phyloP scores from a whole-genome alignment of 2,113 vertebrate species.

The Oceanites oceanicus region DNA sequence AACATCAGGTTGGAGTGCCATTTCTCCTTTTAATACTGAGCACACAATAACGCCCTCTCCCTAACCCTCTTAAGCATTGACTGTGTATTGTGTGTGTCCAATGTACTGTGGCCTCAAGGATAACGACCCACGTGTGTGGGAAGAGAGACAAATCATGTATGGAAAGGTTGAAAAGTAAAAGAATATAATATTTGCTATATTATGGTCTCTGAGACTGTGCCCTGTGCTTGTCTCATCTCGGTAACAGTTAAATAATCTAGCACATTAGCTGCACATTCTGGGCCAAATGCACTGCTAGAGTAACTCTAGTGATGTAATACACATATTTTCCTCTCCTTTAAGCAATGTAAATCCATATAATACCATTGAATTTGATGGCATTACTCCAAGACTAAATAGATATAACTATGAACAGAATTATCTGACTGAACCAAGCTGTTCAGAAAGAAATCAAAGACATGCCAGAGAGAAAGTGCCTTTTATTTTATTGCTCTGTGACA shows the following conservation, averaged over 20 bases:
- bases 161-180: background rate
- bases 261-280: background rate
- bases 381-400: slow-evolving; percentile 43
- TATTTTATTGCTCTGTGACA: slow-evolving; percentile 33
- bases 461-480: slow-evolving; percentile 15
- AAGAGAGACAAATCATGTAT: background rate
- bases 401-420: slow-evolving; percentile 48
- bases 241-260: slow-evolving; percentile 3
- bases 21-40: background rate
- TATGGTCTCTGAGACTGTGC: background rate
- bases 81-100: background rate
- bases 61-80: background rate
- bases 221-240: background rate
- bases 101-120: background rate
- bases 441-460: slow-evolving; percentile 39
- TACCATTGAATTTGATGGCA: slow-evolving; percentile 1
- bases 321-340: slow-evolving; percentile 6
- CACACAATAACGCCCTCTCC: background rate
- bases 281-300: background rate
- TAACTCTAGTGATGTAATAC: background rate
- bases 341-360: slow-evolving; percentile 24
- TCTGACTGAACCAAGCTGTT: slow-evolving; percentile 51
- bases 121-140: background rate
- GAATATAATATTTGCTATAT: background rate
- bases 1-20: background rate